Conservation (phyloP, 2,888 invertebrate species). For the Rhogogaster chlorosoma region DNA sequence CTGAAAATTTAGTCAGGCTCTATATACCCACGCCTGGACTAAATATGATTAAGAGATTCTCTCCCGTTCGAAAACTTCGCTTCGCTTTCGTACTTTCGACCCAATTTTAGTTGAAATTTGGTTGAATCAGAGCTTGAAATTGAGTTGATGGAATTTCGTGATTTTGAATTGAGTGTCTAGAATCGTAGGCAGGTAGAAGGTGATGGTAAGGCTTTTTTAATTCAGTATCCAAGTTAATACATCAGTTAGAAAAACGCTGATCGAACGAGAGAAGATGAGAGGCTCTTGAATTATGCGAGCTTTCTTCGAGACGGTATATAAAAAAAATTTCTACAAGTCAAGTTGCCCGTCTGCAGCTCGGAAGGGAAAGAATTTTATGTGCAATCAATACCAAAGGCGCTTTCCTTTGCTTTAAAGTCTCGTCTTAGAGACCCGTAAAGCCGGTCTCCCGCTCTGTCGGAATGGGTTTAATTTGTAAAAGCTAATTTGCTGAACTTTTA, state of each 20-base stretch:
- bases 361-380: slow-evolving; percentile 44
- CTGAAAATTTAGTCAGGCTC: background rate
- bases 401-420: slow-evolving; percentile 48
- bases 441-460: slow-evolving; percentile 58
- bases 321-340: slow-evolving; percentile 8
- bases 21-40: background rate
- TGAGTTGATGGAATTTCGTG: background rate
- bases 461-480: slow-evolving; percentile 75
- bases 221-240: background rate
- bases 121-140: background rate
- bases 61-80: background rate
- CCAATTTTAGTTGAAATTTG: background rate
- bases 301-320: slow-evolving; percentile 26
- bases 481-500: slow-evolving; percentile 74
- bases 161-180: background rate
- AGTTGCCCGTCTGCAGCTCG: slow-evolving; percentile 13
- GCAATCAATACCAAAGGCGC: slow-evolving; percentile 46
- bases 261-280: slow-evolving; percentile 27
- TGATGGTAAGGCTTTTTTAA: background rate
- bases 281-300: slow-evolving; percentile 30
- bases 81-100: background rate
- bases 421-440: slow-evolving; percentile 58
- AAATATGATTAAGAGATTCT: slow-evolving; percentile 31
- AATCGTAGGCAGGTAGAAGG: background rate
- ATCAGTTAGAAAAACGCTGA: slow-evolving; percentile 26